Base-by-base conservation (phyloP, 2,797 vertebrate genomes). In the Takifugu rubripes region DNA sequence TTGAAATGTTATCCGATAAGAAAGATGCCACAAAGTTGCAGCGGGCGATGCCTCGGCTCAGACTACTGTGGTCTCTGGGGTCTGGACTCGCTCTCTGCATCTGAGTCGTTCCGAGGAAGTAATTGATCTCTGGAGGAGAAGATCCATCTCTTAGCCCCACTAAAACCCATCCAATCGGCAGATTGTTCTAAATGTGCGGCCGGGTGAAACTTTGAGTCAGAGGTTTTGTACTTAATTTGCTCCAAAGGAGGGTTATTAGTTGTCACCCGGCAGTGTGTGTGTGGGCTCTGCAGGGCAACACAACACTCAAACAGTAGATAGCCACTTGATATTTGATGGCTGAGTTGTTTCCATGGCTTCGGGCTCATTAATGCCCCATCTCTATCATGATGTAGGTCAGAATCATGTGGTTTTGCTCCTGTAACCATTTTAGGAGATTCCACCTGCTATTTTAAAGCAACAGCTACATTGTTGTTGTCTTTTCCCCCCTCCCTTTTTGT, bases 321-420 rank as follows among this genome's bases (percentile, higher is more conserved):
- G 70, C 68, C 64, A 69, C 82, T 79, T 66, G 72, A 74, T 79
- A 63, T 70, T 54, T 79, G 81, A 86, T 59, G 80, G 82, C 78
- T 80, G 76, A 74, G 62, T 71, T 74, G 49, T 46, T 73, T 67
- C 77, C 70, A 31, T 61, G 14, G 72, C 85, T 75, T 72, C 26
- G 0, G 75, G 81, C 79, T 75, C 64, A 56, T 75, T 66, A 64
- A 49, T 77, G 75, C 70, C 61, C 58, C 75, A 66, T 69, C 61
- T 70, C 25, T 17, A 70, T 70, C 50, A 52, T 43, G 14, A 81
- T 82, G 70, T 84, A 77, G 85, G 82, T 86, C 85, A 84, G 61
- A 54, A 49, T 48, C 70, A 24, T 64, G 8, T 16, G 25, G 16
- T 52, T 26, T 49, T 47, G 21, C 54, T 66, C 17, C 52, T 45